phyloP scores from a whole-genome alignment of 2,797 vertebrate genomes.

The Tiaroga cobitis region DNA sequence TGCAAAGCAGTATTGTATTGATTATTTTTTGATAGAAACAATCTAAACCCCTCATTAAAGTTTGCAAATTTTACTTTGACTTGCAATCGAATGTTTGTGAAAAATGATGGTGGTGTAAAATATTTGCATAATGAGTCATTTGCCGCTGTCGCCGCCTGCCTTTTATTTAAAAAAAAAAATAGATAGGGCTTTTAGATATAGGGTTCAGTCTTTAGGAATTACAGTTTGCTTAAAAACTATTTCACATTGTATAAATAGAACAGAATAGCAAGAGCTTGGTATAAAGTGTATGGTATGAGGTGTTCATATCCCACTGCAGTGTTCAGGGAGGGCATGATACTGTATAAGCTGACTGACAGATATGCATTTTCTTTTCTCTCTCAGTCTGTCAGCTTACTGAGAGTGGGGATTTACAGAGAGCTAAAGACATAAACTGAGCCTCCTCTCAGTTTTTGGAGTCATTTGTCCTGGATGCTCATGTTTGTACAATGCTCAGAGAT shows the following conservation, averaged over 20 bases:
- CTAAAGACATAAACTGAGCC: neutral
- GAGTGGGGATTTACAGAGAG: neutral
- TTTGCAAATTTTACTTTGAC: neutral
- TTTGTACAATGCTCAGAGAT: constrained; percentile 7
- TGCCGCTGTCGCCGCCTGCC: neutral
- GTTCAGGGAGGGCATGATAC: neutral
- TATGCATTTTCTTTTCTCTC: neutral
- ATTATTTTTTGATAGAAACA: neutral
- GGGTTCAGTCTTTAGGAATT: no score
- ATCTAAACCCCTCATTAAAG: neutral
- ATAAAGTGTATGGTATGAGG: neutral
- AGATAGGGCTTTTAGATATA: no score
- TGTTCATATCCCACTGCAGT: neutral
- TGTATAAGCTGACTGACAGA: constrained; percentile 13
- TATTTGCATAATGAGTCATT: neutral
- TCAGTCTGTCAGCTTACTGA: constrained; percentile 10
- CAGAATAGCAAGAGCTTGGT: neutral
- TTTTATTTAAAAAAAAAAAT: no score
- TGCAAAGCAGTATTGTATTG: neutral
- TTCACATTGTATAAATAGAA: neutral
- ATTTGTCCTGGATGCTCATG: neutral
- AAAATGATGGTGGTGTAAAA: neutral
- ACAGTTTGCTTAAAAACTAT: no score
- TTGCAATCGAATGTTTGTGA: neutral
- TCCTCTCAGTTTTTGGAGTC: constrained; percentile 16